These are phyloP conservation scores for Agrotis puta DNA, from an alignment of 2,888 invertebrate species.

Conservation along the genomic window DNA sequence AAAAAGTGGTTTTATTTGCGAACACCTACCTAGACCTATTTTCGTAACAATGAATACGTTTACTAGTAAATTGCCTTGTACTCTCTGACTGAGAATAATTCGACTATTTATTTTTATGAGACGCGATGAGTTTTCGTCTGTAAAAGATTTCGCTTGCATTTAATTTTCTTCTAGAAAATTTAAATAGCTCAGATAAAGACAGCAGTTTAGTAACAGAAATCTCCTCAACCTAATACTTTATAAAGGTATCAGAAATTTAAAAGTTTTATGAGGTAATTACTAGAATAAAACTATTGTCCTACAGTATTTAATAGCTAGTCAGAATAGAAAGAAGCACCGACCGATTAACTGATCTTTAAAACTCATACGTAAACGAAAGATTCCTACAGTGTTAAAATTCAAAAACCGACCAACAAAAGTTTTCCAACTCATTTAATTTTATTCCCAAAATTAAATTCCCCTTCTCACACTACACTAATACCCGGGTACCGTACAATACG, in stretches of 20 bases:
- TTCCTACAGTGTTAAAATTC: background rate
- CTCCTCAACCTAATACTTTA: background rate
- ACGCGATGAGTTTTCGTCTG: background rate
- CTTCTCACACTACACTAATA: constrained; percentile 20
- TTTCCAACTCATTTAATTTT: constrained; percentile 10
- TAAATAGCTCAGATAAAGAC: background rate
- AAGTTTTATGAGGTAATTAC: background rate
- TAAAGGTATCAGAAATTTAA: background rate
- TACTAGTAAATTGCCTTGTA: constrained; percentile 10
- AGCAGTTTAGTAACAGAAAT: background rate
- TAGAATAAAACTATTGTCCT: background rate
- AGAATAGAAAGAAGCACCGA: no score
- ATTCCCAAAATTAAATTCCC: constrained; percentile 14
- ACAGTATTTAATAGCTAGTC: background rate
- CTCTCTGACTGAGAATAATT: constrained; percentile 10
- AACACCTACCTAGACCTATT: constrained; percentile 17
- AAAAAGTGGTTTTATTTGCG: constrained; percentile 32
- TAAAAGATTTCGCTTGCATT: background rate
- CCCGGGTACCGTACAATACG: constrained; percentile 32
- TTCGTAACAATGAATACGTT: constrained; percentile 12
- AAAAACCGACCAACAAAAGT: constrained; percentile 1
- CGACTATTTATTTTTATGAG: constrained; percentile 12
- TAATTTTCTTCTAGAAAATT: constrained; percentile 28
- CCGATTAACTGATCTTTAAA: background rate
- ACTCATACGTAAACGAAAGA: background rate